Base-by-base conservation (phyloP, 1,140 invertebrate species). In the Bombyx mori region DNA sequence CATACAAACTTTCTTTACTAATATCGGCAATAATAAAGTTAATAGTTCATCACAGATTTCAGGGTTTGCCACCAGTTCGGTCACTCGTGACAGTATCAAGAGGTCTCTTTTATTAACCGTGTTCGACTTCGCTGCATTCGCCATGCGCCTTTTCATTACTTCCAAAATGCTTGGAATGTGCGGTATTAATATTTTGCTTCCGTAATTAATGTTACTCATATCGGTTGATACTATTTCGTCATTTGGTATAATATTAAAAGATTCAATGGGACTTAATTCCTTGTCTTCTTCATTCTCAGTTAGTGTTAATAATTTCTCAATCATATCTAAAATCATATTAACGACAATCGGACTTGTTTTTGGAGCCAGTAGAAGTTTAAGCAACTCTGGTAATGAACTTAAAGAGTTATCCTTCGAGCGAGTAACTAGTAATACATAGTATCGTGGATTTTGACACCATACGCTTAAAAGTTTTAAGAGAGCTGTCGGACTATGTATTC, bases 401-500 rank as follows among this genome's bases (percentile, higher is more conserved):
- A 91, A 44, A 3, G 71, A 56, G 60, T 88, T 69, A 8, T 87
- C 74, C 49, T 89, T 72, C 44, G 89, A 76, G 61, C 88, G 73
- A 69, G 94, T 94, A 0, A 91, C 88, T 43, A 97, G 88, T 6
- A 97, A 79, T 22, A 90, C 71, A 78, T 93, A 94, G 79, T 93
- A 96, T 63, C 94, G 90, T 6, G 94, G 91, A 86, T 94, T 92
- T 63, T 91, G 88, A 60, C 92, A 91, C 95, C 96, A 98, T 2
- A 89, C 82, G 3, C 90, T 82, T 7, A 98, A 90, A 3, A 98
- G 80, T 78, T 94, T 96, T 8, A 98, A 80, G 52, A 98, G 79
- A 2, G 93, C 90, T 4, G 96, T 97, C 1, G 96, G 95, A 69
- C 91, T 93, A 66, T 96, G 92, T 54, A 97, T 92, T 42, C 95